Base-by-base conservation (phyloP, 92 coral and sea anemone species). In the Umimayanthus kanabou region DNA sequence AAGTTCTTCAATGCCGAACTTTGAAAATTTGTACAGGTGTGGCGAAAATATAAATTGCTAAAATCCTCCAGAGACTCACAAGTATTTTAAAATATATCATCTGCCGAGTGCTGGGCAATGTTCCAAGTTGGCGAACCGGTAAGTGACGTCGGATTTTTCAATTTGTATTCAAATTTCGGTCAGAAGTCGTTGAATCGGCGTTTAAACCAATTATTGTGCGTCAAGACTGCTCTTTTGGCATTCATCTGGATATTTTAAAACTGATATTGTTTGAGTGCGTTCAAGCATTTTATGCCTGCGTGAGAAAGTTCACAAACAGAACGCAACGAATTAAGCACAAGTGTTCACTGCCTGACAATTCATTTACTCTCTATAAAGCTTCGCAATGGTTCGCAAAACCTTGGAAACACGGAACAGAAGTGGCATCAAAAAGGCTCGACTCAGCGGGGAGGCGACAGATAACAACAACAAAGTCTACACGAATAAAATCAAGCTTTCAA, bases 391-490 rank as follows among this genome's bases (percentile, higher is more conserved):
- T 70, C 64, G 69, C 77, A 28, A 45, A 26, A 83, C 13, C 22
- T 45, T 72, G 49, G 87, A 83, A 72, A 69, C 16, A 69, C 87
- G 87, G 22, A 70, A 49, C 45, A 70, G 87, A 70, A 69, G 47
- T 47, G 65, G 20, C 6, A n/a, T 28, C 25, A 69, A 70, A 83
- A 83, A 15, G 64, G 39, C n/a, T 83, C 43, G 61, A 3, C 53
- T 26, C 58, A 64, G 71, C 58, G 75, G 28, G 45, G 75, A 25
- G 4, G 75, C 39, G 77, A 20, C 65, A 45, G 71, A 83, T 1
- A 53, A 53, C 40, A 83, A 83, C 78, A 83, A 83, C 67, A 80
- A 57, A 7, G 61, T 47, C 47, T 37, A 43, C 11, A 39, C 18
- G 1, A 23, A 26, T 37, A 66, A 55, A 70, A 49, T 28, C 23